These are phyloP conservation scores for Isaurus tuberculatus DNA, from an alignment of 92 coral and sea anemone species.

Conservation along the genomic window DNA sequence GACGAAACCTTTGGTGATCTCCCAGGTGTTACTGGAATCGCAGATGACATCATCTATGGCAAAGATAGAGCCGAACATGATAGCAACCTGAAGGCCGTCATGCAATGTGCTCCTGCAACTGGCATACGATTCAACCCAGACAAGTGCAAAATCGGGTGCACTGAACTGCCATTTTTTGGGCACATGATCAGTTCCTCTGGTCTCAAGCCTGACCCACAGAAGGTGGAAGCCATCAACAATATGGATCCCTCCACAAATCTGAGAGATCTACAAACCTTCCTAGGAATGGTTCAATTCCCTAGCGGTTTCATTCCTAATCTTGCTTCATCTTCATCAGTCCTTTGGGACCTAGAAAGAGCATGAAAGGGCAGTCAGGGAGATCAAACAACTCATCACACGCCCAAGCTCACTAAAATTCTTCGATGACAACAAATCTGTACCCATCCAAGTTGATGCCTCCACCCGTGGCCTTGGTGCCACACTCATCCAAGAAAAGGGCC, in stretches of 20 bases:
- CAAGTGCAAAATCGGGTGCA: not conserved
- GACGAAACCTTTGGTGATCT: not conserved
- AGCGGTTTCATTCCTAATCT: slow-evolving; percentile 70
- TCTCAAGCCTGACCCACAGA: slow-evolving; percentile 56
- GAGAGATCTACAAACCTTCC: slow-evolving; percentile 73
- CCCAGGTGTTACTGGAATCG: not conserved
- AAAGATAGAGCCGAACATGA: not conserved
- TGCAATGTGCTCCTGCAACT: not conserved
- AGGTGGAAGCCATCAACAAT: slow-evolving; percentile 19
- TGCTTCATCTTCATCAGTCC: slow-evolving; percentile 43
- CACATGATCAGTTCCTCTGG: slow-evolving; percentile 73
- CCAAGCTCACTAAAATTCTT: slow-evolving; percentile 68
- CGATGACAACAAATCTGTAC: slow-evolving; percentile 65
- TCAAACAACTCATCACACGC: slow-evolving; percentile 59
- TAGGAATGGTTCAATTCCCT: slow-evolving; percentile 74
- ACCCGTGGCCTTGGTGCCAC: slow-evolving; percentile 72
- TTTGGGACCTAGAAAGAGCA: slow-evolving; percentile 74
- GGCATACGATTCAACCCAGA: not conserved
- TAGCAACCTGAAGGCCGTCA: not conserved
- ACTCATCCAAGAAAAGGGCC: slow-evolving; percentile 68
- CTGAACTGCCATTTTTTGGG: slow-evolving; percentile 41
- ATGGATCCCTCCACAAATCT: slow-evolving; percentile 62
- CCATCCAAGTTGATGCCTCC: slow-evolving; percentile 65
- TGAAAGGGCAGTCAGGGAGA: slow-evolving; percentile 56
- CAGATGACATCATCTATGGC: not conserved